A percentile compares a stretch with the other conserved stretches of the same genome.
Evolutionary conservation across 2,888 invertebrate species (phyloP).

Genomic region (Acrobasis repandana): DNA sequence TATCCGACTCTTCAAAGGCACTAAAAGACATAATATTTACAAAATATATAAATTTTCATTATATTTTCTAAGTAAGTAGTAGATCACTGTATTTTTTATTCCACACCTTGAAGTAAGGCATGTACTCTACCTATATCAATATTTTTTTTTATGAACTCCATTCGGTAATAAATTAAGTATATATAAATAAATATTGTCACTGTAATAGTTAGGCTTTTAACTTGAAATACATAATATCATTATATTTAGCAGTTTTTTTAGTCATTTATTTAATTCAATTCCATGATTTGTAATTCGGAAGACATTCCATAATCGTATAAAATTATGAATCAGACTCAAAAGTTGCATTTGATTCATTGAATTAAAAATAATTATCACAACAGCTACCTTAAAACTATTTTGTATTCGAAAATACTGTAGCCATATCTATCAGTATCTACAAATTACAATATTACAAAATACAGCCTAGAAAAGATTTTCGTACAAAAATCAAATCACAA

Average conservation of each 20-base stretch:
- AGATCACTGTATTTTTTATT: slow-evolving; percentile 15
- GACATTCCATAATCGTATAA: slow-evolving; percentile 13
- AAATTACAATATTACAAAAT: too few relatives aligned
- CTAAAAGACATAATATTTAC: slow-evolving; percentile 1
- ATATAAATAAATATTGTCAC: not conserved
- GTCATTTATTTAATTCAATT: not conserved
- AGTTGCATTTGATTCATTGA: slow-evolving; percentile 15
- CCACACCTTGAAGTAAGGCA: not conserved
- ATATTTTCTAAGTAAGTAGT: slow-evolving; percentile 12
- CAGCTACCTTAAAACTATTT: slow-evolving; percentile 19
- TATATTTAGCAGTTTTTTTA: too few relatives aligned
- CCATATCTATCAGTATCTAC: slow-evolving; percentile 7
- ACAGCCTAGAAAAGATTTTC: not conserved
- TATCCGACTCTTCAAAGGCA: slow-evolving; percentile 8
- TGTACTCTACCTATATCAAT: not conserved
- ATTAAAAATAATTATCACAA: slow-evolving; percentile 21
- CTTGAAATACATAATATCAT: too few relatives aligned
- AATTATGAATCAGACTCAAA: slow-evolving; percentile 13
- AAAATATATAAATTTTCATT: not conserved
- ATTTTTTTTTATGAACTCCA: not conserved
- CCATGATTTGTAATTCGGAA: slow-evolving; percentile 14
- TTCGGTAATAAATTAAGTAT: not conserved
- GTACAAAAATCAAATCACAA: not conserved
- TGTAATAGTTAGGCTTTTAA: not conserved
- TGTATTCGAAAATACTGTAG: slow-evolving; percentile 20